Base-by-base conservation (phyloP, 2,797 vertebrate genomes). In the Nannoperca obscura region DNA sequence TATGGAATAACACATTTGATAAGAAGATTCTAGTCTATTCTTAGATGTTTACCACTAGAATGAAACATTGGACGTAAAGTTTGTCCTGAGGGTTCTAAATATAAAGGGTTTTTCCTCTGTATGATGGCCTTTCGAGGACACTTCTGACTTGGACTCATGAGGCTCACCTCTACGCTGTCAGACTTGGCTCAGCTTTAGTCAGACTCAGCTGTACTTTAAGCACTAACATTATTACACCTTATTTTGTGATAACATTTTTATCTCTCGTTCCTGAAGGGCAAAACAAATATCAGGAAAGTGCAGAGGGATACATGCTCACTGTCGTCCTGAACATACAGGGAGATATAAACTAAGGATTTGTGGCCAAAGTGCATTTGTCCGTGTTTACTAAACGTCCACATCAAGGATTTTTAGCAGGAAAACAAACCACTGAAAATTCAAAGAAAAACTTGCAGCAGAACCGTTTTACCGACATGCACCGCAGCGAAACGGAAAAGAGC, bases 101-200 rank as follows among this genome's bases (percentile, higher is more conserved):
- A 13, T 24, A 22, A 24, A 52, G 47, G 9, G 50, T 27, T 8
- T 44, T 14, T 58, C 46, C 52, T 61, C 22, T 22, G 24, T 22
- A 24, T 49, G 58, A 34, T 61, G 42, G 47, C 59, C 50, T 63
- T 19, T 13, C 63, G 34, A 61, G 52, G n/a, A 57, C 34, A 55
- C 40, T 40, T 52, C 24, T 53, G 61, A 27, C 7, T 19, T n/a
- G 3, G 47, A 49, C 19, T 49, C 19, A 46, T 50, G 19, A 71
- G 69, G n/a, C 8, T 20, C 40, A 34, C 11, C 42, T 22, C 20
- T 17, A 7, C 1, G 5, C 2, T 34, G 8, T 20, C 34, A 71
- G 69, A 61, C 57, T 30, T 13, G 36, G 10, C 27, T 47, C 27
- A 46, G 40, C 40, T 46, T 32, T 32, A 15, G 5, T 27, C 68